phyloP scores from a whole-genome alignment of 1,140 invertebrate species.

The Palaemon carinicauda region DNA sequence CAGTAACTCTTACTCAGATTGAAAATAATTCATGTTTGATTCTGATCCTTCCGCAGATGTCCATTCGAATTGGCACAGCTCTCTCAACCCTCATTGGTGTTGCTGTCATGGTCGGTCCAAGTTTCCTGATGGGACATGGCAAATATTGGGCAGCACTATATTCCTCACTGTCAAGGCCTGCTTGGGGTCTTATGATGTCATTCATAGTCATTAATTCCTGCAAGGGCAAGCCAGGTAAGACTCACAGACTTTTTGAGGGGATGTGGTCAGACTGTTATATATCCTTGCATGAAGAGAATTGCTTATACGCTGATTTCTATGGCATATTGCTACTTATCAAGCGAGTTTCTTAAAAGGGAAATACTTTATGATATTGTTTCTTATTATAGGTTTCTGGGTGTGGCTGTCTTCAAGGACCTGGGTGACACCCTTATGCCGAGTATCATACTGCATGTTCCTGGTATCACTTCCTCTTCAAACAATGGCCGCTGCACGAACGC shows the following conservation, averaged over 20 bases:
- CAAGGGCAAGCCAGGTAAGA: conserved; percentile 29
- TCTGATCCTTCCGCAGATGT: not conserved
- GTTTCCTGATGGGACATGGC: not conserved
- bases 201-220: conserved; percentile 32
- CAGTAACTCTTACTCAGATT: too few species aligned
- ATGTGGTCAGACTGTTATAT: not conserved
- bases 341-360: not conserved
- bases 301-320: not conserved
- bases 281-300: not conserved
- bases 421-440: conserved; percentile 9
- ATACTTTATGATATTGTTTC: not conserved
- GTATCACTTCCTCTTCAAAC: conserved; percentile 34
- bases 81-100: not conserved
- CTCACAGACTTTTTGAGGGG: not conserved
- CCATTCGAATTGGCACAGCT: not conserved
- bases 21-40: not conserved
- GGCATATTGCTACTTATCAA: not conserved
- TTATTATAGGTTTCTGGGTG: not conserved
- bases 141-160: conserved; percentile 27
- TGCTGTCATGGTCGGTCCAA: conserved; percentile 3
- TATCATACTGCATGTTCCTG: conserved; percentile 43
- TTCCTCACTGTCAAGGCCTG: conserved; percentile 32
- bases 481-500: conserved; percentile 7
- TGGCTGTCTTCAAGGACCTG: conserved; percentile 14
- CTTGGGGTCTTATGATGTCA: conserved; percentile 10